These are phyloP conservation scores for Propithecus perrieri DNA, from an alignment of 2,797 vertebrate species.

Conservation along the genomic window DNA sequence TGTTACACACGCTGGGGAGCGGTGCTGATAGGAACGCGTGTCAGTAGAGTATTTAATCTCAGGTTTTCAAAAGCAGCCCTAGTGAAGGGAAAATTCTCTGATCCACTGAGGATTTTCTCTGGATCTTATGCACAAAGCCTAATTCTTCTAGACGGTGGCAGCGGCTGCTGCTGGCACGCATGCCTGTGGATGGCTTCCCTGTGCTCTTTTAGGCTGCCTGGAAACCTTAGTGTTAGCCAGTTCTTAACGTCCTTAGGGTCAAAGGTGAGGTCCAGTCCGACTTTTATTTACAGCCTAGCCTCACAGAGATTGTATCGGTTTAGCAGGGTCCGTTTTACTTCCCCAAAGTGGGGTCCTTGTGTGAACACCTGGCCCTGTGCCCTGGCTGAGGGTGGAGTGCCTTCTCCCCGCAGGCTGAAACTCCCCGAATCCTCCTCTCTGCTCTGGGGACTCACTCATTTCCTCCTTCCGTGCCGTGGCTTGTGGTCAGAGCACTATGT, in stretches of 20 bases:
- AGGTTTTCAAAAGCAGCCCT: not conserved
- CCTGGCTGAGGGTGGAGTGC: not conserved
- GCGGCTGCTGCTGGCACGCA: rapidly evolving
- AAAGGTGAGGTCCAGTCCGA: not conserved
- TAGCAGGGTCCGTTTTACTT: not conserved
- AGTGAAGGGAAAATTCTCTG: not conserved
- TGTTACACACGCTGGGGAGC: rapidly evolving
- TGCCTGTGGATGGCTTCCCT: not conserved
- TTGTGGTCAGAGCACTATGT: rapidly evolving
- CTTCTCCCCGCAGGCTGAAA: not conserved
- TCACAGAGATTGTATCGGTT: not conserved
- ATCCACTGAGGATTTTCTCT: not conserved
- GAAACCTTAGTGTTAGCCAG: not conserved
- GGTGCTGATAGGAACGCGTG: rapidly evolving
- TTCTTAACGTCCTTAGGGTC: rapidly evolving
- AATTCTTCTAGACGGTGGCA: rapidly evolving
- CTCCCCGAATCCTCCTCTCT: not conserved
- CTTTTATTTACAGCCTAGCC: not conserved
- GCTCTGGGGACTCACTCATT: not conserved
- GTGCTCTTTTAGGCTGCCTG: not conserved
- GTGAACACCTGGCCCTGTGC: rapidly evolving
- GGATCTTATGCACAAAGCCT: not conserved
- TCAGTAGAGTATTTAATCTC: rapidly evolving
- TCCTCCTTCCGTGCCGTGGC: rapidly evolving
- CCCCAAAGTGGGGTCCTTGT: rapidly evolving